Evolutionary conservation across 2,113 vertebrate genomes (phyloP), one percentile per base, ranked within the genome.

Genomic region (Prietella phreatophila): DNA sequence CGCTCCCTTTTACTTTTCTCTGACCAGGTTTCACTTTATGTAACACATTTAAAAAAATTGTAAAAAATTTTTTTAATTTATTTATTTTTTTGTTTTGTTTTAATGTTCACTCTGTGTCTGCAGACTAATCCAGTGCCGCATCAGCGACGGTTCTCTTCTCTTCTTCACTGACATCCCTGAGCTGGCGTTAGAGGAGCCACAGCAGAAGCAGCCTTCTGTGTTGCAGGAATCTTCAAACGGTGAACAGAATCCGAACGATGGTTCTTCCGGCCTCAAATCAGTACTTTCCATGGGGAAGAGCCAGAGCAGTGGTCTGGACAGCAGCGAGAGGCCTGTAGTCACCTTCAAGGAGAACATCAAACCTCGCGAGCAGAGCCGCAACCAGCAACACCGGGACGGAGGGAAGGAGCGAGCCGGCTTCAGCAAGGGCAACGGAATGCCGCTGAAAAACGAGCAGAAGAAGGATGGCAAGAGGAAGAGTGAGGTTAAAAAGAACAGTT

Each of bases 271-370:
- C 80, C 95, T 99, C 86, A 99, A 98, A 89, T 98, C 98, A 0
- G 97, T 98, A 87, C 95, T 99, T 79, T 98, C 97, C 0, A 96
- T 93, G 25, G 97, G 97, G 89, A 97, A 97, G 92, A 96, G 91
- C 78, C 94, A 96, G 85, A 97, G 94, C 94, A 96, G 94, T 33
- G 96, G 88, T 94, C 95, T 96, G 3, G 97, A 99, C 19, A 20
- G 94, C 3, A 93, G 95, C 76, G 98, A 99, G 87, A 97, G 98
- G 33, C 98, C 97, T 0, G 94, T 98, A 90, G 97, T 99, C 90
- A 99, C 98, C 0, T 99, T 99, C 93, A 99, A 99, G 91, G 98
- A 99, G 94, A 99, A 99, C 92, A 97, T 98, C 94, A 99, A 99
- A 91, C 98, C 98, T 6, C 92, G 96, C 47, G 98, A 99, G 90